Base-by-base conservation (phyloP, 35 echinoderm and acorn worm species). In the Strongylocentrotus purpuratus region DNA sequence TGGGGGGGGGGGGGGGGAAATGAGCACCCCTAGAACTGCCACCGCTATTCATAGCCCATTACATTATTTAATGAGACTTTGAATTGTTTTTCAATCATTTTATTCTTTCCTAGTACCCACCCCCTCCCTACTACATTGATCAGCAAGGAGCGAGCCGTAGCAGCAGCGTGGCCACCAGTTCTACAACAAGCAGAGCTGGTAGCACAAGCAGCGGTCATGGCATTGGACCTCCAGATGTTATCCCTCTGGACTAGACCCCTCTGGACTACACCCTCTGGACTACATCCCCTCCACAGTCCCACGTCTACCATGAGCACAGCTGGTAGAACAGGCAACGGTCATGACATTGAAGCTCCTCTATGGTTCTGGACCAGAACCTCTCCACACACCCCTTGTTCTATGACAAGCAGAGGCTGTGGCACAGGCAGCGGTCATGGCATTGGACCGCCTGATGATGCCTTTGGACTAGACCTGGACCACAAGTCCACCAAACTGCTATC, bases 161-260 rank as follows among this genome's bases (percentile, higher is more conserved):
- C 61, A 96, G 93, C 31, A 91, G 55, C 33, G 87, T 65, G 46
- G 94, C 86, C 93, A 96, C 86, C 96, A 94, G 92, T 35, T 88
- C 93, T 86, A 94, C 93, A 4, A 96, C 93, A 33, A 96, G 96
- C 94, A 35, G 96, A 85, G 94, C 93, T 13, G 94, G 70, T 86
- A 96, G 96, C 94, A 96, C 94, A n/a, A 94, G 96, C 46, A 96
- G 96, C 93, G 96, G 93, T 61, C 94, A 94, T 50, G 95, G 95
- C 31, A 65, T 96, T 11, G 87, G 95, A n/a, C 88, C 90, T 12
- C 87, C 96, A 0, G 96, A 96, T 25, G 94, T 96, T 6, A 96
- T 96, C 31, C 48, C 94, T 12, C 96, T 96, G 25, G 96, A 96
- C 94, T 96, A 88, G 45, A 88, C 61, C 18, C 61, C 25, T 70